phyloP scores from a whole-genome alignment of 2,888 invertebrate species.

The Allolobophora icterica region DNA sequence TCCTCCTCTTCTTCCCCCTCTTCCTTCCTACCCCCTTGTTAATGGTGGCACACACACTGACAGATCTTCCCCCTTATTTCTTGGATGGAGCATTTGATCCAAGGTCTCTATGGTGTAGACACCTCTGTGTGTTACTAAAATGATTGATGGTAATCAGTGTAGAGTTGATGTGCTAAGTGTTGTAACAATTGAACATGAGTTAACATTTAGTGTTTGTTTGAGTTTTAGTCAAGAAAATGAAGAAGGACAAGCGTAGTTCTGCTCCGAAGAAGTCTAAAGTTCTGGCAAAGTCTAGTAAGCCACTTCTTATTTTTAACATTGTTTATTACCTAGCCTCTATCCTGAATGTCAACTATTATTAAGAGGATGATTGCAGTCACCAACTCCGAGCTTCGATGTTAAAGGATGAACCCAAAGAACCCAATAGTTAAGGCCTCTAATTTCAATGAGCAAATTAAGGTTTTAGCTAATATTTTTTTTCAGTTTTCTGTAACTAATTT shows the following conservation, averaged over 20 bases:
- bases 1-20: too few relatives aligned
- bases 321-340: background rate
- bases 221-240: slow-evolving; percentile 56
- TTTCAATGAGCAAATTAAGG: background rate
- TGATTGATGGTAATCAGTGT: background rate
- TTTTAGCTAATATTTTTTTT: too few relatives aligned
- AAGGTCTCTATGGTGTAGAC: too few relatives aligned
- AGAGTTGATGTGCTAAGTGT: background rate
- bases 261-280: slow-evolving; percentile 58
- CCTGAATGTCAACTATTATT: too few relatives aligned
- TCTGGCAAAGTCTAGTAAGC: background rate
- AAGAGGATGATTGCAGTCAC: background rate
- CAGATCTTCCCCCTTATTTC: too few relatives aligned
- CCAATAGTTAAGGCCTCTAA: background rate
- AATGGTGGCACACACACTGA: too few relatives aligned
- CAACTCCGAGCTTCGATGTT: background rate
- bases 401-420: too few relatives aligned
- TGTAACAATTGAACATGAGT: background rate
- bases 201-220: background rate
- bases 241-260: slow-evolving; percentile 57
- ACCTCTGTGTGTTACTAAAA: too few relatives aligned
- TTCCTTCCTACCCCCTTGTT: too few relatives aligned
- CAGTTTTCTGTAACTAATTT: too few relatives aligned
- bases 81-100: background rate
- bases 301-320: slow-evolving; percentile 13